These are phyloP conservation scores for Remorina albescens DNA, from an alignment of 2,797 vertebrate species.

Conservation along the genomic window DNA sequence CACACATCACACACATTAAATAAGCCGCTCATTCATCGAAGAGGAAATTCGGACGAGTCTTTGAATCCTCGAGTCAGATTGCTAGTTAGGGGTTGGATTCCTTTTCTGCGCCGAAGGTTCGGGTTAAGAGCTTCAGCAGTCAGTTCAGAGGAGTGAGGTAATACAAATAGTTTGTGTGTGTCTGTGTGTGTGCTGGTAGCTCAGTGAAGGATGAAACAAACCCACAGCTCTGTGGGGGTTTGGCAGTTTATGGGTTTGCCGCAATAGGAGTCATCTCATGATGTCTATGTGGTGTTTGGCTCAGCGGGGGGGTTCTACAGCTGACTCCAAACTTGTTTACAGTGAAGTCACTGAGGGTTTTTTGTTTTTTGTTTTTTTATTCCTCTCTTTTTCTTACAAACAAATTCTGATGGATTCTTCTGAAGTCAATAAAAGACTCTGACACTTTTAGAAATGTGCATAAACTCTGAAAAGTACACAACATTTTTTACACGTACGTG, in stretches of 20 bases:
- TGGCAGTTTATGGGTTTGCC: conserved; percentile 31
- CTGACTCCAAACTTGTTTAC: conserved; percentile 35
- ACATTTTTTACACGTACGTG: neutral
- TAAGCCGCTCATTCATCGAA: conserved; percentile 12
- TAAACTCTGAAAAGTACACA: too few relatives aligned
- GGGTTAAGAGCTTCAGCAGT: neutral
- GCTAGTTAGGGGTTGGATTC: neutral
- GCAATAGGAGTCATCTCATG: conserved; percentile 42
- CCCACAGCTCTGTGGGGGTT: conserved; percentile 30
- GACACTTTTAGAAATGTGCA: too few relatives aligned
- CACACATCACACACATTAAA: conserved; percentile 24
- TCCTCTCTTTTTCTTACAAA: neutral
- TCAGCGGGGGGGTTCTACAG: conserved; percentile 25
- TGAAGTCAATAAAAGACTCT: neutral
- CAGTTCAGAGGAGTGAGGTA: neutral
- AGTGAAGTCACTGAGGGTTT: conserved; percentile 1
- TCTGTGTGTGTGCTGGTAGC: conserved; percentile 12
- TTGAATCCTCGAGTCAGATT: conserved; percentile 4
- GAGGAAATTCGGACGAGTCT: conserved; percentile 6
- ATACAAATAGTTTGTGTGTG: conserved; percentile 9
- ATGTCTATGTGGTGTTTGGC: conserved; percentile 26
- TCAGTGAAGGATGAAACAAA: conserved; percentile 44
- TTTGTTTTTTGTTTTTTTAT: neutral
- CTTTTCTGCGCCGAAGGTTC: neutral
- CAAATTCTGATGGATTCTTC: conserved; percentile 10